These are phyloP conservation scores for Lophochroa leadbeateri DNA, from an alignment of 2,113 vertebrate species.

Conservation along the genomic window DNA sequence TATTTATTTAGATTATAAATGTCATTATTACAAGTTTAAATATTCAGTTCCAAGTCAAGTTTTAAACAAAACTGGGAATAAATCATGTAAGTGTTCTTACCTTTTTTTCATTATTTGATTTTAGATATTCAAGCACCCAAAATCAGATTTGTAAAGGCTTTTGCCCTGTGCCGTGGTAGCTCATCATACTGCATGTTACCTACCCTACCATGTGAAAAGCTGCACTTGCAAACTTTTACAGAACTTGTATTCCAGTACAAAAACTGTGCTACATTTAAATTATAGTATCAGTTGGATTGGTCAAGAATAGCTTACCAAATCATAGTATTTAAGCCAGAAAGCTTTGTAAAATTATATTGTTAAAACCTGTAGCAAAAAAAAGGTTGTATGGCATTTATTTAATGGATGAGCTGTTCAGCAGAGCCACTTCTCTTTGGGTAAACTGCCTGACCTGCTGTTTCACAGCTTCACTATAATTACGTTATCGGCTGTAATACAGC, in stretches of 20 bases:
- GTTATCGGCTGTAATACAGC: neutral
- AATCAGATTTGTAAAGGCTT: neutral
- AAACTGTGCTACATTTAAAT: neutral
- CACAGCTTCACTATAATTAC: neutral
- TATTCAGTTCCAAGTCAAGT: neutral
- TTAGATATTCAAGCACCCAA: neutral
- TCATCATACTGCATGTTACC: neutral
- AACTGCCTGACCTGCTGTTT: neutral
- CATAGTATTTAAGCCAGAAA: neutral
- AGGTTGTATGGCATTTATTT: neutral
- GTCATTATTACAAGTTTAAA: neutral
- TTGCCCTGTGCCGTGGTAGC: neutral
- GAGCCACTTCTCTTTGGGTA: neutral
- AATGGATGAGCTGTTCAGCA: neutral
- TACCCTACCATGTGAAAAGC: neutral
- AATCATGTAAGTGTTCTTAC: neutral
- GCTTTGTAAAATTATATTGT: neutral
- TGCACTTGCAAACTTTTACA: neutral
- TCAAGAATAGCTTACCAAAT: neutral
- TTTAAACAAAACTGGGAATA: neutral
- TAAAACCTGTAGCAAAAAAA: neutral
- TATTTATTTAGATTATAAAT: neutral
- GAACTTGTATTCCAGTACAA: neutral
- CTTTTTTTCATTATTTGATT: neutral
- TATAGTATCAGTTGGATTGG: neutral